Evolutionary conservation across 2,888 invertebrate genomes (phyloP), one percentile per base, ranked within the genome.

Genomic region (Erebia epiphron): DNA sequence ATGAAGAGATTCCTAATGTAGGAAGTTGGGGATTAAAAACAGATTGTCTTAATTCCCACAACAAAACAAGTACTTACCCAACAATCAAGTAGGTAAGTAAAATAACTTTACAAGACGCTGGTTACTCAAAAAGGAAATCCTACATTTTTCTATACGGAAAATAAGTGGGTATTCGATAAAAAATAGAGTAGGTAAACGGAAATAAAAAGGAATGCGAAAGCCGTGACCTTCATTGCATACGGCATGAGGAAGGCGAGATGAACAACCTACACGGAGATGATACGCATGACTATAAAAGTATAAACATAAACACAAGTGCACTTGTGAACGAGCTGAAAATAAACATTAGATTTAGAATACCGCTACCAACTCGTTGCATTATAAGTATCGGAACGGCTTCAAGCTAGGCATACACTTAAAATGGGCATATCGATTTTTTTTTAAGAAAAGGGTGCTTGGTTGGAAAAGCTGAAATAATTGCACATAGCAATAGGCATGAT

Each of bases 271-370:
- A 43, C n/a, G 1, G 58, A 58, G 57, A 67, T 56, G 67, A 68
- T 68, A 68, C 64, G 65, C 43, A 60, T 58, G 26, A 35, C 35
- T 35, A 35, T 35, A 35, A 35, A 35, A 35, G 35, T 35, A 35
- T 35, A 35, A 26, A 49, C 58, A 68, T 65, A 68, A 68, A 68
- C 68, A 68, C 13, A 66, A 73, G 63, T 75, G 71, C 77, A 74
- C 75, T 75, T 74, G 72, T 69, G 60, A 71, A 62, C 61, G 56
- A 56, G 72, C 76, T 78, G 72, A 78, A 79, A 78, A 79, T 78
- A 79, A 78, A 79, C 77, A 73, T 75, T 71, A 73, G 75, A 69
- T 72, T 75, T 71, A 73, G 75, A 69, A 68, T 76, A 76, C 76
- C 72, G 76, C 75, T 69, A 70, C 77, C 73, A 65, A 57, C 74